Conservation (phyloP, 2,797 vertebrate species). For the Poeciliopsis infans region DNA sequence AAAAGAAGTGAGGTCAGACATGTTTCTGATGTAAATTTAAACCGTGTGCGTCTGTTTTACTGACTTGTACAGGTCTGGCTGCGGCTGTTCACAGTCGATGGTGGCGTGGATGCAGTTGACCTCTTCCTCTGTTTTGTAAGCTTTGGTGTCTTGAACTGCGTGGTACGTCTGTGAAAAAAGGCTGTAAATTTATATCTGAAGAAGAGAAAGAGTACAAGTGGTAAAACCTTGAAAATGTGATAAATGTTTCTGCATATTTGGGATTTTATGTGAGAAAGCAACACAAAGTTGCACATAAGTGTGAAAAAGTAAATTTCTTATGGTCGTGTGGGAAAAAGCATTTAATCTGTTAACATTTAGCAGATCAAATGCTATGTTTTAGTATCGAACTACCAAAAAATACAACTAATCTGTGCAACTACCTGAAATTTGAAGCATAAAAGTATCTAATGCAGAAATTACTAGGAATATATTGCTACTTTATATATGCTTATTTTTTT, state of each 20-base stretch:
- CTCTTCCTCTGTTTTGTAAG: slow-evolving; percentile 89
- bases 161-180: slow-evolving; percentile 84
- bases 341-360: neutral
- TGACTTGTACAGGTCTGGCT: slow-evolving; percentile 98
- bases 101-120: slow-evolving; percentile 89
- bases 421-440: neutral
- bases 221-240: neutral
- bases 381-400: neutral
- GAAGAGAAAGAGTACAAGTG: neutral
- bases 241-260: neutral
- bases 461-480: too few species aligned
- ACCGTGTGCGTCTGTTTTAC: slow-evolving; percentile 39
- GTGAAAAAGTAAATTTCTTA: neutral
- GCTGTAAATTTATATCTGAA: neutral
- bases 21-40: neutral
- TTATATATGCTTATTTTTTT: neutral
- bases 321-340: neutral
- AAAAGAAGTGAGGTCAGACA: neutral
- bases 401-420: neutral
- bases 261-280: neutral
- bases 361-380: neutral
- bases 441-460: too few species aligned
- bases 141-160: slow-evolving; percentile 95
- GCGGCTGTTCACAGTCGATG: slow-evolving; percentile 97
- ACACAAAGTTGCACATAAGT: neutral